Conservation (phyloP, 2,888 invertebrate species). For the Biston betularia region DNA sequence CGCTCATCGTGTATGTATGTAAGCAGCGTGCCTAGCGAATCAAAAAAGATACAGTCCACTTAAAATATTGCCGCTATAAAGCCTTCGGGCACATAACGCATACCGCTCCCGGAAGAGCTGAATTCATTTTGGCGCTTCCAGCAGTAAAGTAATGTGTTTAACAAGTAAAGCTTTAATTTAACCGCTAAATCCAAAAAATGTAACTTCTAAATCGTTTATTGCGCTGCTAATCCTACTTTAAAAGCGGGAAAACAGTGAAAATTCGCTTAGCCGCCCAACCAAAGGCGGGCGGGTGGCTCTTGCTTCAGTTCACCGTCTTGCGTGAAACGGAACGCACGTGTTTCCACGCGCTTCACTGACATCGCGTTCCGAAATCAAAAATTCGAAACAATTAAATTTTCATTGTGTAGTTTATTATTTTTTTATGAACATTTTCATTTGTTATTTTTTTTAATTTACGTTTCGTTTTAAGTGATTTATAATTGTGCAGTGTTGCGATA, state of each 20-base stretch:
- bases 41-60: too few relatives aligned
- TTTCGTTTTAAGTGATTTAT: constrained; percentile 56
- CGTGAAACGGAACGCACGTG: constrained; percentile 57
- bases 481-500: constrained; percentile 57
- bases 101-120: too few relatives aligned
- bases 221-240: constrained; percentile 26
- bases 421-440: constrained; percentile 36
- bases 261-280: constrained; percentile 55
- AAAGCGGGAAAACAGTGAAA: constrained; percentile 46
- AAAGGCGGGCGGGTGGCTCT: constrained; percentile 66
- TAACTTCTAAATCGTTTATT: constrained; percentile 20
- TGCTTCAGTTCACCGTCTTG: constrained; percentile 55
- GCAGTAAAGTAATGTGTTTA: background rate
- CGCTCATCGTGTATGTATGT: too few relatives aligned
- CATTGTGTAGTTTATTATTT: constrained; percentile 37
- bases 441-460: constrained; percentile 33
- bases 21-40: too few relatives aligned
- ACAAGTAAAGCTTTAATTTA: constrained; percentile 14
- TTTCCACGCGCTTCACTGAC: constrained; percentile 49
- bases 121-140: too few relatives aligned
- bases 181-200: constrained; percentile 23
- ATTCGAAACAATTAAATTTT: constrained; percentile 27
- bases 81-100: too few relatives aligned
- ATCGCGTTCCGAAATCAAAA: constrained; percentile 56
- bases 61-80: too few relatives aligned